Conservation (phyloP, 2,888 invertebrate genomes). For the Ophioninae sp. region DNA sequence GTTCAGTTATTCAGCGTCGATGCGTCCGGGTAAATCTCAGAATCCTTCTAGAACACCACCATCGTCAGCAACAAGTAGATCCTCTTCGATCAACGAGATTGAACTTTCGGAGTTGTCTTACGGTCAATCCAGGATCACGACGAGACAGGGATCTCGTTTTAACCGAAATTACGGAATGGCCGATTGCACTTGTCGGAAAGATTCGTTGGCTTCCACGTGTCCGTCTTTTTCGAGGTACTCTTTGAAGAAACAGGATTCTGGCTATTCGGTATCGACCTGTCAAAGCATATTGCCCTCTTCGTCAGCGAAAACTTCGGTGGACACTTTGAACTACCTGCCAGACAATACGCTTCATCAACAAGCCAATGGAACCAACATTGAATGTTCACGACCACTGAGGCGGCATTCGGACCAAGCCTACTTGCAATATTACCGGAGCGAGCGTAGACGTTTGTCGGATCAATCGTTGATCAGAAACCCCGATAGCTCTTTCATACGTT, state of each 20-base stretch:
- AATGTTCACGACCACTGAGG: conserved; percentile 39
- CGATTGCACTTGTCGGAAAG: conserved; percentile 59
- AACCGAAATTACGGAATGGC: conserved; percentile 39
- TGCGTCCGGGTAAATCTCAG: conserved; percentile 40
- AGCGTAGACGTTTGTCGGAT: conserved; percentile 67
- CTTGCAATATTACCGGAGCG: conserved; percentile 36
- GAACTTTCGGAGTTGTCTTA: conserved; percentile 70
- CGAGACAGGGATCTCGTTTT: conserved; percentile 52
- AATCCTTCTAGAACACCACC: conserved; percentile 65
- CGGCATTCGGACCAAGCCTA: conserved; percentile 72
- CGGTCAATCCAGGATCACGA: conserved; percentile 66
- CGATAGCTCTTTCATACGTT: not conserved
- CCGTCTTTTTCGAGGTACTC: conserved; percentile 65
- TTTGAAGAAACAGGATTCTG: conserved; percentile 70
- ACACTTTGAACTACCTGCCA: conserved; percentile 36
- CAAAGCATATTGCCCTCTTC: conserved; percentile 72
- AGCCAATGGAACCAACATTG: not conserved
- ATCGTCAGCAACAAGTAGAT: conserved; percentile 69
- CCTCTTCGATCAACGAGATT: conserved; percentile 65
- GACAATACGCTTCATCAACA: conserved; percentile 43
- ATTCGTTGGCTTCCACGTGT: conserved; percentile 60
- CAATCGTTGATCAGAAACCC: conserved; percentile 59
- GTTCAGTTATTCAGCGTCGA: conserved; percentile 62
- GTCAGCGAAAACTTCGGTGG: conserved; percentile 69
- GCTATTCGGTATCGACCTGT: conserved; percentile 74